Base-by-base conservation (phyloP, 2,797 vertebrate species). In the Nyctibius grandis region DNA sequence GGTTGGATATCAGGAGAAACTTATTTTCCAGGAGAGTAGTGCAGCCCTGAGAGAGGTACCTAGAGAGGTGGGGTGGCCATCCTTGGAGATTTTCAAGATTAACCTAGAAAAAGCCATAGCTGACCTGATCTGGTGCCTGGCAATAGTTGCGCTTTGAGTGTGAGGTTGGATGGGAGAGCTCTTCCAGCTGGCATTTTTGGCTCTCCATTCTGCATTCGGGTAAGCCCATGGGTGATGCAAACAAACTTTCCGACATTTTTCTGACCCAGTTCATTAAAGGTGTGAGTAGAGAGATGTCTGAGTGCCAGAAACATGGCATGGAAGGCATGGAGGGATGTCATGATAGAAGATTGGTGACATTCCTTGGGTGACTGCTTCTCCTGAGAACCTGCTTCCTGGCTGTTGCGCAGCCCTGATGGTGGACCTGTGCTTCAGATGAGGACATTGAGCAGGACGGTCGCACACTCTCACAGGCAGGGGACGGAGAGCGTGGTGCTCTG, bases 401-500 rank as follows among this genome's bases (percentile, higher is more conserved):
- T 56, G 34, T 21, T 51, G 14, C 3, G 3, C 69, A 92, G 28
- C 23, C 5, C 31, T n/a, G 53, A 0, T 68, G 25, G 15, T 33
- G 68, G 44, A 74, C 29, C 47, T 47, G 34, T 34, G 36, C 53
- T 86, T 90, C 76, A 38, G 65, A 45, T 12, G 50, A 60, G 38
- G 45, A 14, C 2, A 1, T 14, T 29, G 69, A 68, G 22, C 33
- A 48, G 45, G 73, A 34, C 4, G 5, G 36, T 15, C 1, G 5
- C 31, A 74, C 5, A 6, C 12, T 21, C 13, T 78, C 9, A 8
- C 48, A 73, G 50, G 26, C 48, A 72, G 53, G 20, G 20, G 8
- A 61, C 3, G 5, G 75, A 51, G 5, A 40, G 5, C 0, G 0
- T 40, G 36, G 31, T 82, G 15, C 38, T 94, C 38, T 3, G 6